phyloP scores from a whole-genome alignment of 2,797 vertebrate genomes.

The Varecia variegata region DNA sequence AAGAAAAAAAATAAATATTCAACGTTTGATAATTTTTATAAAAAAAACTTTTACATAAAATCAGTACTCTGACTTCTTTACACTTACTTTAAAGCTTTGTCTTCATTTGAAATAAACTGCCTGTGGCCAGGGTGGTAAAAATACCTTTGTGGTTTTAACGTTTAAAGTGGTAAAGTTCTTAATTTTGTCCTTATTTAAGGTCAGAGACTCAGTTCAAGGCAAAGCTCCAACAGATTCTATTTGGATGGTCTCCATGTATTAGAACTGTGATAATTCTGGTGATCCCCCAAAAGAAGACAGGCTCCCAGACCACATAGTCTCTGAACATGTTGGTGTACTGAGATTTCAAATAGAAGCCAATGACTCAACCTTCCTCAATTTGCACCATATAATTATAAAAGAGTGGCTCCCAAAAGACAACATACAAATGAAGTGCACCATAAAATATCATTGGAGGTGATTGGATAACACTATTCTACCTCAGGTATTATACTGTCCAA shows the following conservation, averaged over 20 bases:
- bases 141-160: neutral
- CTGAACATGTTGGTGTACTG: neutral
- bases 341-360: slow-evolving; percentile 19
- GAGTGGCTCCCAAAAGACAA: neutral
- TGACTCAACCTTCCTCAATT: slow-evolving; percentile 57
- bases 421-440: neutral
- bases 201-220: neutral
- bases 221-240: neutral
- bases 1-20: neutral
- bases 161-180: neutral
- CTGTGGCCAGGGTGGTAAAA: neutral
- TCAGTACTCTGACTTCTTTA: neutral
- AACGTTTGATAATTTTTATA: neutral
- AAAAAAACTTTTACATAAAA: neutral
- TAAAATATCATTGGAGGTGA: neutral
- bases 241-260: neutral
- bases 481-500: neutral
- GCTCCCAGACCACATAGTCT: neutral
- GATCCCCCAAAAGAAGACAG: neutral
- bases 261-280: neutral
- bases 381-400: slow-evolving; percentile 50
- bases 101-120: neutral
- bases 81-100: neutral
- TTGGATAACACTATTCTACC: neutral
- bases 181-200: neutral